Percentiles rank a stretch among this genome's conserved stretches.
Evolutionary conservation across 1,140 invertebrate species (phyloP).

Genomic region (Scaptomyza graminum): DNA sequence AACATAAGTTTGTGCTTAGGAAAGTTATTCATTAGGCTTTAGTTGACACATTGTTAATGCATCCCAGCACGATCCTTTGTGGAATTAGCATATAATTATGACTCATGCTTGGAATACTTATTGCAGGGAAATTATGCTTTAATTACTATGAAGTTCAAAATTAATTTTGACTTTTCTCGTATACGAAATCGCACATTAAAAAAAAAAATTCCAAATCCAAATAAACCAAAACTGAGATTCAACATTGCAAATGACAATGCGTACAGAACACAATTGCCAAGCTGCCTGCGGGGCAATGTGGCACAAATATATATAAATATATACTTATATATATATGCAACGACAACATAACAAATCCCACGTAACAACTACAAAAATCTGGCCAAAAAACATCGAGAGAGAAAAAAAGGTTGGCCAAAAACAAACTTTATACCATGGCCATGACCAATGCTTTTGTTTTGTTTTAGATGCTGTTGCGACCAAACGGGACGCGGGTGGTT

Average conservation of each 20-base stretch:
- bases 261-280: slow-evolving; percentile 3
- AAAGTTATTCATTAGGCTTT: no score
- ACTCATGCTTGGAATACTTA: no score
- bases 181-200: background rate
- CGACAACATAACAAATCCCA: slow-evolving; percentile 26
- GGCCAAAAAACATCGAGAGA: background rate
- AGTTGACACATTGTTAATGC: no score
- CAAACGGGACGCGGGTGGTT: background rate
- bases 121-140: no score
- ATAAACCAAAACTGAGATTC: slow-evolving; percentile 1
- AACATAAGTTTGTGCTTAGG: no score
- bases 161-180: no score
- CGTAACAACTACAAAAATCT: slow-evolving; percentile 20
- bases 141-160: no score
- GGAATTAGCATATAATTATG: no score
- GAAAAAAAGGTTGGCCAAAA: slow-evolving; percentile 5
- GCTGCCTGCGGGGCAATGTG: background rate
- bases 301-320: background rate
- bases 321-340: background rate
- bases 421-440: background rate
- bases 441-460: slow-evolving; percentile 23
- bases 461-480: slow-evolving; percentile 4
- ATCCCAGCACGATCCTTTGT: no score
- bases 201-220: background rate
- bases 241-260: slow-evolving; percentile 5